Base-by-base conservation (phyloP, 2,888 invertebrate genomes). In the Apotomis capreana region DNA sequence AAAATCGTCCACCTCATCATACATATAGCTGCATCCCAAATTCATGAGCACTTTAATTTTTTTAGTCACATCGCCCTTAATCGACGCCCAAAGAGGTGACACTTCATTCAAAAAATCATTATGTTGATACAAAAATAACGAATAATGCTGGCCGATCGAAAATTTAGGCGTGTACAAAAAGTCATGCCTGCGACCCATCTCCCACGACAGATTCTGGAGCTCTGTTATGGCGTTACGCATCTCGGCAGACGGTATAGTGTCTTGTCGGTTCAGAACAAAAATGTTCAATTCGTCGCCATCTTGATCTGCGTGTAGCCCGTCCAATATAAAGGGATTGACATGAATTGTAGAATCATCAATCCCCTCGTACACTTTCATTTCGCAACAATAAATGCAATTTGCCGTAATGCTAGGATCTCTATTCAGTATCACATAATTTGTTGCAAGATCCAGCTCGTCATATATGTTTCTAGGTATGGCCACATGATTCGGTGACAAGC, bases 111-210 rank as follows among this genome's bases (percentile, higher is more conserved):
- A 4, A n/a, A 51, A 51, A n/a, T 51, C 51, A 9, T 51, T 51
- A 4, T 51, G 12, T 9, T 51, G 51, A 51, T 51, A 51, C 51
- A 51, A 51, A n/a, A 51, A 51, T n/a, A 51, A 51, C 9, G 51
- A 51, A 51, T 51, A 51, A 5, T 51, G 51, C n/a, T 51, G 51
- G 5, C 51, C 51, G 6, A 51, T 4, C 51, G 51, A 51, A 51
- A n/a, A 51, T n/a, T 51, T 51, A n/a, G 51, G 51, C 51, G 51
- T 51, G 9, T 51, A 51, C n/a, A 51, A n/a, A n/a, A 51, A 51
- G n/a, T 51, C 51, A n/a, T 51, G 51, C 5, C 51, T 51, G n/a
- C n/a, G n/a, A 3, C 51, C 51, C n/a, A 51, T 6, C 6, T 51
- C 51, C 51, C 51, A 51, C 51, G 51, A 51, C n/a, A 51, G 51